Evolutionary conservation across 2,113 vertebrate genomes (phyloP), one percentile per base, ranked within the genome.

Genomic region (Smithornis capensis): DNA sequence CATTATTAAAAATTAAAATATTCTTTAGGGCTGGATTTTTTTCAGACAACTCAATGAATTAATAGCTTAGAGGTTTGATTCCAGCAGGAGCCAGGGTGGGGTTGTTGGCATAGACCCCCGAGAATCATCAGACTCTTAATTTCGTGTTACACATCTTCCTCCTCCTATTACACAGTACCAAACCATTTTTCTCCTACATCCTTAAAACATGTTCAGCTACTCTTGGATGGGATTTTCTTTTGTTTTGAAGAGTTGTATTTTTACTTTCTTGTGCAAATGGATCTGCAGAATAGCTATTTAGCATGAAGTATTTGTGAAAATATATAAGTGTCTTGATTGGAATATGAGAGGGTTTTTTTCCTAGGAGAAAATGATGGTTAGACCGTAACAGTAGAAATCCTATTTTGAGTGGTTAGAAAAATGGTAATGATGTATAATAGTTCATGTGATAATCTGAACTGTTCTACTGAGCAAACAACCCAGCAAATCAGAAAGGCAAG

Each of bases 1-100:
- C 31, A 74, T 70, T 77, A 89, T 92, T 94, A 93, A 96, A 97
- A 97, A 95, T 87, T 89, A 94, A 95, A 96, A 75, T 89, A 91
- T 64, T 92, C 80, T 97, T 94, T 80, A 57, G 40, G 83, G 81
- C 64, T 87, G 60, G 60, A 83, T 65, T 91, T 79, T 79, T 85
- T 90, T 37, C 86, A 75, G 76, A 77, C 86, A 83, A 3, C 56
- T 79, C 78, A 60, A 83, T 0, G 4, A 81, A 63, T 87, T 93
- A 94, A 95, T 90, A 63, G 69, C 62, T 96, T 90, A 89, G 90
- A 89, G 80, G 73, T 95, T 94, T 79, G 69, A 78, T 87, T 96
- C 50, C 93, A 94, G 55, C 12, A 73, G 86, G 60, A 75, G 47
- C 29, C 73, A 50, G 50, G 63, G 49, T 91, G 68, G 19, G 31